A percentile compares a stretch with the other conserved stretches of the same genome.
phyloP scores from a whole-genome alignment of 2,113 vertebrate genomes.

The Salminus brasiliensis region DNA sequence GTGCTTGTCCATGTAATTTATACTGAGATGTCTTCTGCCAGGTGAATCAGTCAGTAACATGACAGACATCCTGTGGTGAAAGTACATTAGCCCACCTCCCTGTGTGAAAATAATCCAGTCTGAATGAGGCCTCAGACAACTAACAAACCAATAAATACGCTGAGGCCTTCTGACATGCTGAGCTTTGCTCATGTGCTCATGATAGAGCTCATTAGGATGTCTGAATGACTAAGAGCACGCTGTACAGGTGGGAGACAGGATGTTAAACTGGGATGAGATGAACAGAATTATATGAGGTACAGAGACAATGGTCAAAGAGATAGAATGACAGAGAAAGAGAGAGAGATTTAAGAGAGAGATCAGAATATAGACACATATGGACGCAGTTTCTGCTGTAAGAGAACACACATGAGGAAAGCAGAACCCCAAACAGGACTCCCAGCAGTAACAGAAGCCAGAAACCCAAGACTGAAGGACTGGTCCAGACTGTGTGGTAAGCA shows the following conservation, averaged over 20 bases:
- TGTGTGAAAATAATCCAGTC: too few species aligned
- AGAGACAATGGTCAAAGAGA: neutral
- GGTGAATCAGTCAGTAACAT: too few species aligned
- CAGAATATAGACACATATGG: neutral
- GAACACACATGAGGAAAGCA: neutral
- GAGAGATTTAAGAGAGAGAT: conserved; percentile 6
- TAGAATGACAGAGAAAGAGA: neutral
- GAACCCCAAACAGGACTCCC: neutral
- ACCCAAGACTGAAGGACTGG: neutral
- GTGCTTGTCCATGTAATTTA: too few species aligned
- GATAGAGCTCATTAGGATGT: too few species aligned
- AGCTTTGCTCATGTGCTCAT: too few species aligned
- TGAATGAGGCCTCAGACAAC: too few species aligned
- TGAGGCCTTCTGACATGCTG: neutral
- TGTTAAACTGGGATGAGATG: neutral
- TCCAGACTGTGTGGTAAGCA: neutral
- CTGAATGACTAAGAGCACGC: too few species aligned
- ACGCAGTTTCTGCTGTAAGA: neutral
- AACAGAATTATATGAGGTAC: neutral
- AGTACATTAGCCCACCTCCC: too few species aligned
- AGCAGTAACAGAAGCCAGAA: neutral
- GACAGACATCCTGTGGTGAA: too few species aligned
- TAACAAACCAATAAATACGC: too few species aligned
- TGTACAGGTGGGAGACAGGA: neutral
- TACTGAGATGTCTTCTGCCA: too few species aligned